A percentile compares a stretch with the other conserved stretches of the same genome.
These are phyloP conservation scores for Pelodiscus sinensis DNA, from an alignment of 2,113 vertebrate genomes.

Conservation along the genomic window DNA sequence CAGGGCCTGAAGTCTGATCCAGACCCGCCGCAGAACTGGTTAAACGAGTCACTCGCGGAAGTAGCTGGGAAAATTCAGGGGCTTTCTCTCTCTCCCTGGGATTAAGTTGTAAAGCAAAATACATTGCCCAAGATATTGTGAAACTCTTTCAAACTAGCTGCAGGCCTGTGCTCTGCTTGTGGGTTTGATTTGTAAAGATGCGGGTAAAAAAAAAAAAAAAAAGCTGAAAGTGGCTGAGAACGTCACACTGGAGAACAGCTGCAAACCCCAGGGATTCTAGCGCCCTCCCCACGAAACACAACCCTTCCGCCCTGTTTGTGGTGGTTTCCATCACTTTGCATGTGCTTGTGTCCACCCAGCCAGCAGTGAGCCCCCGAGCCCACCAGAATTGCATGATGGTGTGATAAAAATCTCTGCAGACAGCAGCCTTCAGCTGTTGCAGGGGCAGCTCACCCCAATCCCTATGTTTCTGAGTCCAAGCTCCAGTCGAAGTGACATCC, in stretches of 20 bases:
- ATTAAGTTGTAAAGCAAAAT: conserved; percentile 75
- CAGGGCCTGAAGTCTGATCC: conserved; percentile 94
- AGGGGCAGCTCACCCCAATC: no score
- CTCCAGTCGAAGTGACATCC: no score
- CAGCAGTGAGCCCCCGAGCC: no score
- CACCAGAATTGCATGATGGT: no score
- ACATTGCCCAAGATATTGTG: no score
- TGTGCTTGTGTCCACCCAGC: no score
- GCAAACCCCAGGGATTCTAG: background rate
- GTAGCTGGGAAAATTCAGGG: conserved; percentile 92
- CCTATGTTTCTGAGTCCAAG: no score
- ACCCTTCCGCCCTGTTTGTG: background rate
- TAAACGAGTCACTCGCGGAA: conserved; percentile 88
- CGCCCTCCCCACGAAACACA: no score
- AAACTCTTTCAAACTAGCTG: background rate
- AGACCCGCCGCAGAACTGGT: conserved; percentile 89
- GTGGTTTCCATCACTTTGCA: background rate
- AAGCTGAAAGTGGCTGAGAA: background rate
- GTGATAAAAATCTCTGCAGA: no score
- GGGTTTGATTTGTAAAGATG: background rate
- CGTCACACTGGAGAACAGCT: background rate
- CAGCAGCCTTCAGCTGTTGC: no score
- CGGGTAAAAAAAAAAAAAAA: background rate
- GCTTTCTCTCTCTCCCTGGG: conserved; percentile 86
- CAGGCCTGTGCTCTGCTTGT: background rate